Base-by-base conservation (phyloP, 2,888 invertebrate species). In the Falcaria lacertinaria region DNA sequence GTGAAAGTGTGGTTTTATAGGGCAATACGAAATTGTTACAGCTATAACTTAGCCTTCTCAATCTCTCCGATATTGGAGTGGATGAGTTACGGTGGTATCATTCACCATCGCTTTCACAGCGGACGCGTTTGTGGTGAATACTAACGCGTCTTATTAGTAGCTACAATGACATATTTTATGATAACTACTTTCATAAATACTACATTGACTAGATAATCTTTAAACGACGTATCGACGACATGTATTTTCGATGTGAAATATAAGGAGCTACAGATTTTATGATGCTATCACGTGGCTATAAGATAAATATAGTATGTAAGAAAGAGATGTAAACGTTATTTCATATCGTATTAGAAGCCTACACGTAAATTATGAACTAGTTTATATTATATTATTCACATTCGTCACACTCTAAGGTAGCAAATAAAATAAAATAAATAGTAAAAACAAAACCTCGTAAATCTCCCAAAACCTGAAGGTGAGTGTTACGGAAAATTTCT, bases 1-100 rank as follows among this genome's bases (percentile, higher is more conserved):
- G 74, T 64, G 76, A 79, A 84, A 84, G 83, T 83, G 75, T 76
- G 80, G 80, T 85, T 88, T 88, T 88, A 88, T 86, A 71, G 84
- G 80, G 71, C 82, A 79, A 86, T 87, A 79, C 70, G 77, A 87
- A 87, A 83, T 85, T 84, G 86, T 83, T 86, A 84, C 72, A 68
- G 81, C 79, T 65, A 82, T 87, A 86, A 85, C 79, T 86, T 80
- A 77, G 63, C 80, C 68, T 69, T 74, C 75, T 74, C 75, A 83
- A 83, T 82, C 79, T 82, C 80, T 74, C 69, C 69, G 74, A 78
- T 85, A 85, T 84, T 78, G 76, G 71, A 84, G 82, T 80, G 79
- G 80, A 79, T 82, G 82, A 85, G 78, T 83, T 84, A 85, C 74
- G 54, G 57, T 60, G 67, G 70, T 77, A 74, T 77, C 74, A 79